phyloP scores from a whole-genome alignment of 2,113 vertebrate species.

The Paracanthobrama guichenoti region DNA sequence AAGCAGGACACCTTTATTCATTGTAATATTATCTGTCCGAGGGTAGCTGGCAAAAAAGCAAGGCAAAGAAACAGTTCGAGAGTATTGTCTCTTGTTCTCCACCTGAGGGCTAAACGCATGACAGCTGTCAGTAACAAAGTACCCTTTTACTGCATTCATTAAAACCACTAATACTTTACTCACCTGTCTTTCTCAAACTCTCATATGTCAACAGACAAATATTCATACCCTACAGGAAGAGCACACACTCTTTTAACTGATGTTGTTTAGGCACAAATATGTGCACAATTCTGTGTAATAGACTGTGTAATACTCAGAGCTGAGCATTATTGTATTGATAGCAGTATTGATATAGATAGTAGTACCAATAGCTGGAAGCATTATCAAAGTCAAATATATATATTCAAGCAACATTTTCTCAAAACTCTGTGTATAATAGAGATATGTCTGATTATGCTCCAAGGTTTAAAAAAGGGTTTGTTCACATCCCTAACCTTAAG shows the following conservation, averaged over 20 bases:
- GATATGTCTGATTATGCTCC: background rate
- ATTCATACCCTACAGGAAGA: background rate
- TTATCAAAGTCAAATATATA: no score
- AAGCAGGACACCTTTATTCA: background rate
- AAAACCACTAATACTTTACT: background rate
- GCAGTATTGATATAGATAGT: no score
- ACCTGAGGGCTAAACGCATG: conserved; percentile 35
- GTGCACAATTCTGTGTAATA: background rate
- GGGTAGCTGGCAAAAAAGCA: background rate
- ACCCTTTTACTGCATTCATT: conserved; percentile 10
- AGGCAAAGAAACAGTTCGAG: background rate
- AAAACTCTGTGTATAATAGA: no score
- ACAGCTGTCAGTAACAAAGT: conserved; percentile 40
- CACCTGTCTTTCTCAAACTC: background rate
- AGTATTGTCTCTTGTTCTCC: conserved; percentile 25
- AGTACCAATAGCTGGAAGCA: no score
- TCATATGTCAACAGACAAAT: background rate
- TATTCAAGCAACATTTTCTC: no score
- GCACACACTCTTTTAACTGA: background rate
- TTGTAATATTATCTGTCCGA: conserved; percentile 32
- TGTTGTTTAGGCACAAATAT: background rate
- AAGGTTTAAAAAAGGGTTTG: background rate
- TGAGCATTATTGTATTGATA: no score
- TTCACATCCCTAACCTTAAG: background rate
- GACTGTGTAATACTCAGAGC: background rate